Percentiles rank a stretch among this genome's conserved stretches.
Evolutionary conservation across 2,113 vertebrate species (phyloP).

Genomic region (Oreotrochilus melanogaster): DNA sequence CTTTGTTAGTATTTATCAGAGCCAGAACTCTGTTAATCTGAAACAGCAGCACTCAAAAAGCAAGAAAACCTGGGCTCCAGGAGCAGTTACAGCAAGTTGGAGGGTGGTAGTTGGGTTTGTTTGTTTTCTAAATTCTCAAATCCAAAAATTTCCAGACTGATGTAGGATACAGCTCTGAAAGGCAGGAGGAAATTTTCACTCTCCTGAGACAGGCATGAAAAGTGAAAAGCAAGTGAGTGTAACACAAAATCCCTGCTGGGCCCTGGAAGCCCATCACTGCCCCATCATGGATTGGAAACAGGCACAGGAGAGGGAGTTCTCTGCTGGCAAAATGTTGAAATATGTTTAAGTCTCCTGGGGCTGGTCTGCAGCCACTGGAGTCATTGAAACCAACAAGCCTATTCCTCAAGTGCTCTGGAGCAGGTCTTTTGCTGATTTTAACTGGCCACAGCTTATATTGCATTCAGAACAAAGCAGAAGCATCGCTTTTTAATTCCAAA

Average conservation of each 20-base stretch:
- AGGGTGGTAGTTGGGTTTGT: neutral
- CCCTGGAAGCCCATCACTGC: neutral
- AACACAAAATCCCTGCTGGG: rapidly evolving
- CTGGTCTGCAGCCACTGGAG: neutral
- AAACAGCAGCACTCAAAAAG: constrained; percentile 76
- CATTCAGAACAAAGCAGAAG: neutral
- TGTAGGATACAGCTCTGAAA: constrained; percentile 7
- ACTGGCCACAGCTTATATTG: neutral
- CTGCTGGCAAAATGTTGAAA: neutral
- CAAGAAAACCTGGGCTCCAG: constrained; percentile 68
- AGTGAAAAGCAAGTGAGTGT: neutral
- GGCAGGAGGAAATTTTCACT: neutral
- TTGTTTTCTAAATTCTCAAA: constrained; percentile 68
- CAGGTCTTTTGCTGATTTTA: rapidly evolving
- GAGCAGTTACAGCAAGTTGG: constrained; percentile 38
- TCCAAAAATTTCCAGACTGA: constrained; percentile 54
- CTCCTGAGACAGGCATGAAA: neutral
- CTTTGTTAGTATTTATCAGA: constrained; percentile 85
- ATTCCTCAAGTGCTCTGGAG: neutral
- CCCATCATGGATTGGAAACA: neutral
- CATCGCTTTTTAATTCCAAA: neutral
- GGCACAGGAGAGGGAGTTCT: neutral
- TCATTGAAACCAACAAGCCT: neutral
- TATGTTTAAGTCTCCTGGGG: neutral
- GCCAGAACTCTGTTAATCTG: constrained; percentile 79